Evolutionary conservation across 2,113 vertebrate species (phyloP).

Genomic region (Mormoops blainvillei): DNA sequence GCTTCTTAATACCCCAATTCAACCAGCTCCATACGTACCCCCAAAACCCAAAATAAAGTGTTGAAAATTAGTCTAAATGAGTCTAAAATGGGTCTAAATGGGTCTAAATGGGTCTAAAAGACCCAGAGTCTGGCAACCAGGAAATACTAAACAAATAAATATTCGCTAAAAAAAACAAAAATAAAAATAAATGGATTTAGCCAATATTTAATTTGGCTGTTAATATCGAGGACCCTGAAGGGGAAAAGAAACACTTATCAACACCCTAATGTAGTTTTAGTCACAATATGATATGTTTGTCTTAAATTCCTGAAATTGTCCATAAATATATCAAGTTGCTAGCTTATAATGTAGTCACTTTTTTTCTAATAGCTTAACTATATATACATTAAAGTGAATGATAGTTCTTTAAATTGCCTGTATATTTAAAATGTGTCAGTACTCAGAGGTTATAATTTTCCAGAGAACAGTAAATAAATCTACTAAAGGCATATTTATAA

Average conservation of each 20-base stretch:
- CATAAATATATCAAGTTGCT: not conserved
- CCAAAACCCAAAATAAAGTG: not conserved
- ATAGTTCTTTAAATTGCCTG: not conserved
- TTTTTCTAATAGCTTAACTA: not conserved
- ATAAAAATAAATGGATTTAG: not conserved
- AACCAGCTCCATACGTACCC: not conserved
- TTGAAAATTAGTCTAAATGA: not conserved
- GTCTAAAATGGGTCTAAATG: not conserved
- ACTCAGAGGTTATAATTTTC: slow-evolving; percentile 26
- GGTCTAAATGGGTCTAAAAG: not conserved
- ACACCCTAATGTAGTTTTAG: not conserved
- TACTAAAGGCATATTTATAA: not conserved
- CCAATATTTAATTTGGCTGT: not conserved
- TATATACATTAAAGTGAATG: not conserved
- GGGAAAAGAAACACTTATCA: not conserved
- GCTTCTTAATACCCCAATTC: not conserved
- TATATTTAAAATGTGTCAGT: not conserved
- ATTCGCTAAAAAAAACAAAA: not conserved
- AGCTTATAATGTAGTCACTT: not conserved
- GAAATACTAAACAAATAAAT: slow-evolving; percentile 20
- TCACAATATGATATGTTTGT: not conserved
- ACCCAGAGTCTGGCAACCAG: not conserved
- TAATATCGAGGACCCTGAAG: not conserved
- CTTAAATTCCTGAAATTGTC: not conserved
- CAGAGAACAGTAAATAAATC: slow-evolving; percentile 12